Evolutionary conservation across 2,113 vertebrate genomes (phyloP).

Genomic region (Cygnus buccinator): DNA sequence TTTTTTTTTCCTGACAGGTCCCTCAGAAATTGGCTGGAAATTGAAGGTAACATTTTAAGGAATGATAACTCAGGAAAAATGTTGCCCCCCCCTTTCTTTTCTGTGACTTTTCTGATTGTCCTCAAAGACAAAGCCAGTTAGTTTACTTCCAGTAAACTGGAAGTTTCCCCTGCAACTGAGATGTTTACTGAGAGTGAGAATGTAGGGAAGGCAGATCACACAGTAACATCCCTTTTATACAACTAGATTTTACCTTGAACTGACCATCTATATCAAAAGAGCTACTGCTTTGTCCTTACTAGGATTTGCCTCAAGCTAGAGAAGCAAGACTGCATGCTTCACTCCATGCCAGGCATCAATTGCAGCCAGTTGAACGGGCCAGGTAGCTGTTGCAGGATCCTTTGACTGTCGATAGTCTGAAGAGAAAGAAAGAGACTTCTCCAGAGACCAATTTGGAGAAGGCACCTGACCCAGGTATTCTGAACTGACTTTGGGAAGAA

Average conservation of each 20-base stretch:
- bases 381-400: background rate
- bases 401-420: rapidly evolving
- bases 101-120: background rate
- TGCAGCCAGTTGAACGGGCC: background rate
- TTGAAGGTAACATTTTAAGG: background rate
- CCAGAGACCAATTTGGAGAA: background rate
- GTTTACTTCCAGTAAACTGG: background rate
- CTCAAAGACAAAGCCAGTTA: background rate
- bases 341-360: background rate
- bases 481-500: background rate
- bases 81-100: background rate
- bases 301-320: background rate
- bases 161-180: background rate
- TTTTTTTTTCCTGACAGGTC: background rate
- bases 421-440: background rate
- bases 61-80: background rate
- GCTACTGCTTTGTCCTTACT: background rate
- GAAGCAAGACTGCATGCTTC: rapidly evolving
- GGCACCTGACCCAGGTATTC: background rate
- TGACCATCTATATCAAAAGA: rapidly evolving
- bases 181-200: background rate
- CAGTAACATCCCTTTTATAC: background rate
- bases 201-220: background rate
- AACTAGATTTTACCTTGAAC: background rate
- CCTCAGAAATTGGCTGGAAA: background rate